A percentile compares a stretch with the other conserved stretches of the same genome.
These are phyloP conservation scores for Lampris incognitus DNA, from an alignment of 2,113 vertebrate genomes.

Conservation along the genomic window DNA sequence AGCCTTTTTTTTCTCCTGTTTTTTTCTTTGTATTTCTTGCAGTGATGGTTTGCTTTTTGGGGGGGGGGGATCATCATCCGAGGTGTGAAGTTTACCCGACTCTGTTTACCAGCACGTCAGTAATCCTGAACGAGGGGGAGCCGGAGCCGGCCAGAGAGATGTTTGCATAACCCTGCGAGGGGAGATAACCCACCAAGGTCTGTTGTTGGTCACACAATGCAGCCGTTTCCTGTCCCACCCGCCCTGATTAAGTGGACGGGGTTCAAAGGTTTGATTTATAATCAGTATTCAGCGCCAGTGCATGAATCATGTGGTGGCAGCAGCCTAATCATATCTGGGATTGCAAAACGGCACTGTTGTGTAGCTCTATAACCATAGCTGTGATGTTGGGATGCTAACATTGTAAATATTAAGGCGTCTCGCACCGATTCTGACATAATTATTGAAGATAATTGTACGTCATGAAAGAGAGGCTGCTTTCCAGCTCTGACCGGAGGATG, in stretches of 20 bases:
- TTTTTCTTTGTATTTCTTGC: not conserved
- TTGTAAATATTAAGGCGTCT: not conserved
- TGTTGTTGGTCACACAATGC: slow-evolving; percentile 31
- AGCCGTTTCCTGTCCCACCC: slow-evolving; percentile 19
- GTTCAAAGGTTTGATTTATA: slow-evolving; percentile 29
- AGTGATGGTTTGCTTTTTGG: too few species aligned
- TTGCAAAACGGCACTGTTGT: not conserved
- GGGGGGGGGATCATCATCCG: too few species aligned
- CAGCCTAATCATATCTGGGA: not conserved
- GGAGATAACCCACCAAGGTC: slow-evolving; percentile 34
- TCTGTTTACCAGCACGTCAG: not conserved
- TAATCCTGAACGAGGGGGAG: not conserved
- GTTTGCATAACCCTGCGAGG: slow-evolving; percentile 23
- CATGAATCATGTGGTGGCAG: slow-evolving; percentile 16
- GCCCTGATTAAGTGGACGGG: slow-evolving; percentile 27
- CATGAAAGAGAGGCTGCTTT: not conserved
- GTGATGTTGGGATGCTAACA: too few species aligned
- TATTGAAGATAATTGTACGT: not conserved
- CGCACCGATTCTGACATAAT: not conserved
- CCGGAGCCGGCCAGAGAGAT: not conserved
- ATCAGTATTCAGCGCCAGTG: slow-evolving; percentile 2
- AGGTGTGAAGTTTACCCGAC: too few species aligned
- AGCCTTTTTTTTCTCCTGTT: too few species aligned
- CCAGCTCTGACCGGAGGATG: not conserved
- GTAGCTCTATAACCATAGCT: not conserved